These are phyloP conservation scores for Phoenicopterus ruber DNA, from an alignment of 2,113 vertebrate genomes.

Conservation along the genomic window DNA sequence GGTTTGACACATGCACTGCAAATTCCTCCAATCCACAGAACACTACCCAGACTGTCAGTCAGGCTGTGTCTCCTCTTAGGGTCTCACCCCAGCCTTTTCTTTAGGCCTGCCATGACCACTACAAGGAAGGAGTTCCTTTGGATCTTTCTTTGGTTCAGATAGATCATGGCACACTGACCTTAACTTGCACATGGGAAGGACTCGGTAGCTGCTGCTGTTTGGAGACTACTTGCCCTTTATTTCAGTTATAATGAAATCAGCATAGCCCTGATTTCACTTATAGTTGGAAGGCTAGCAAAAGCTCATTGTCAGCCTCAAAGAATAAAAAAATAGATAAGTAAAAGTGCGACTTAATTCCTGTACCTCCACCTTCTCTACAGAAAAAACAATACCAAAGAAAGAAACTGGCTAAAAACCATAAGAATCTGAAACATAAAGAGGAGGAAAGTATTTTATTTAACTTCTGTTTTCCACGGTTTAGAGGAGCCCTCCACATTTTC, in stretches of 20 bases:
- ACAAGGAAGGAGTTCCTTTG: neutral
- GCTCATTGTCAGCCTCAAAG: neutral
- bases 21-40: neutral
- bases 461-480: neutral
- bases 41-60: neutral
- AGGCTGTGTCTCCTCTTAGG: neutral
- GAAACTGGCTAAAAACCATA: neutral
- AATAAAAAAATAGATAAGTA: neutral
- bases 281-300: neutral
- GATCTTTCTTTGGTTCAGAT: neutral
- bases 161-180: neutral
- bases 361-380: neutral
- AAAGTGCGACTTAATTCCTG: fast-evolving
- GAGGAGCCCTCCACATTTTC: neutral
- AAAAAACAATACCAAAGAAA: neutral
- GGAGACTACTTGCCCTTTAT: neutral
- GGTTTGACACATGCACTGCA: neutral
- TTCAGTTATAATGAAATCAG: neutral
- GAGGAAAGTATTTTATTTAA: neutral
- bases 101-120: neutral
- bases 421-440: neutral
- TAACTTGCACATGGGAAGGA: neutral
- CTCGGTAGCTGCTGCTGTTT: neutral
- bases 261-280: neutral
- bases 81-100: neutral